Conservation (phyloP, 1,140 invertebrate genomes). For the Pseudomyrmex sp. region DNA sequence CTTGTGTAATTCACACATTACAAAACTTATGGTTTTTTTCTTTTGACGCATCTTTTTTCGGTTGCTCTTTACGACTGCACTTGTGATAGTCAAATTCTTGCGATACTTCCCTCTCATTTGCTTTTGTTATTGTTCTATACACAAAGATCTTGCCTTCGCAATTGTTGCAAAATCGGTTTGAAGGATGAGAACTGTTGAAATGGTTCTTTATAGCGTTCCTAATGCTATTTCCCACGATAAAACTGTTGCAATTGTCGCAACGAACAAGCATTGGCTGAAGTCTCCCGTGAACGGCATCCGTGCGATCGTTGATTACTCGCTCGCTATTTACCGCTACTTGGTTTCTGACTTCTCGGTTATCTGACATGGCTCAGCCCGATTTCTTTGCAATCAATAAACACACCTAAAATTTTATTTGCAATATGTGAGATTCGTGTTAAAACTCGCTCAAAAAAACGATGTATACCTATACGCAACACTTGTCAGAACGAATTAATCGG, state of each 20-base stretch:
- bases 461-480: no score
- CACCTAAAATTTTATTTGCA: no score
- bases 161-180: constrained; percentile 74
- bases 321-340: neutral
- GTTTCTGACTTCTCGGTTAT: neutral
- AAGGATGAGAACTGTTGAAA: constrained; percentile 77
- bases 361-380: constrained; percentile 31
- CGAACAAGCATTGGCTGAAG: constrained; percentile 71
- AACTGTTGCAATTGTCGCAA: constrained; percentile 76
- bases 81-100: constrained; percentile 75
- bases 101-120: constrained; percentile 39
- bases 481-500: no score
- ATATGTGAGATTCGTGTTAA: no score
- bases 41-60: neutral
- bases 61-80: constrained; percentile 65
- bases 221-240: constrained; percentile 66
- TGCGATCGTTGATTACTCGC: constrained; percentile 53
- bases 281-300: constrained; percentile 81
- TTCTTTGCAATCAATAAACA: constrained; percentile 61
- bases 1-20: neutral
- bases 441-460: no score
- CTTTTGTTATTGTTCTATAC: constrained; percentile 71
- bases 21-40: neutral
- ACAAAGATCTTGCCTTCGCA: constrained; percentile 80
- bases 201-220: constrained; percentile 76